A percentile compares a stretch with the other conserved stretches of the same genome.
phyloP scores from a whole-genome alignment of 2,797 vertebrate species.

The Pseudotriccus pelzelni region DNA sequence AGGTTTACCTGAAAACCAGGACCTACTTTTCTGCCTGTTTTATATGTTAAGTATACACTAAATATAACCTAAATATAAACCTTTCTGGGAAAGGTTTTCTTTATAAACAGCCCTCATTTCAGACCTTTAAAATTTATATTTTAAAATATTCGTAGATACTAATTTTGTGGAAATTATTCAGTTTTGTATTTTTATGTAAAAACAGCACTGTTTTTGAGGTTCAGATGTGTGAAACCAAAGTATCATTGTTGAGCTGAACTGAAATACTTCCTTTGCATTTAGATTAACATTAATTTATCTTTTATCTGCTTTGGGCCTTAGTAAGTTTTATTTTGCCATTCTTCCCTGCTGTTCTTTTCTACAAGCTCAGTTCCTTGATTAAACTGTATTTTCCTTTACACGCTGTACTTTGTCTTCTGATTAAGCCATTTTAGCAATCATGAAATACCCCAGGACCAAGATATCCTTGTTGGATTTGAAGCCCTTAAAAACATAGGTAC shows the following conservation, averaged over 20 bases:
- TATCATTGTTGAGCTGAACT: neutral
- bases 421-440: neutral
- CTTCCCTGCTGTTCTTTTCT: constrained; percentile 11
- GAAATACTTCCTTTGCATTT: neutral
- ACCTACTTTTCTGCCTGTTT: neutral
- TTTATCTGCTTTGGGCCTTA: neutral
- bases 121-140: neutral
- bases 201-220: neutral
- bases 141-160: neutral
- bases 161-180: neutral
- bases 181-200: neutral
- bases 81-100: neutral
- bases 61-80: neutral
- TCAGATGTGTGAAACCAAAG: neutral
- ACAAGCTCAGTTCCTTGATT: neutral
- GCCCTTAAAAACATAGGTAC: neutral
- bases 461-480: neutral
- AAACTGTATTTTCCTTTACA: neutral
- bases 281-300: neutral
- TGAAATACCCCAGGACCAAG: neutral
- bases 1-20: neutral
- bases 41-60: neutral
- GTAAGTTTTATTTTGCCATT: neutral
- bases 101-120: neutral
- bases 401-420: neutral